Evolutionary conservation across 2,797 vertebrate species (phyloP), one percentile per base, ranked within the genome.

Genomic region (Eospalax fontanierii): DNA sequence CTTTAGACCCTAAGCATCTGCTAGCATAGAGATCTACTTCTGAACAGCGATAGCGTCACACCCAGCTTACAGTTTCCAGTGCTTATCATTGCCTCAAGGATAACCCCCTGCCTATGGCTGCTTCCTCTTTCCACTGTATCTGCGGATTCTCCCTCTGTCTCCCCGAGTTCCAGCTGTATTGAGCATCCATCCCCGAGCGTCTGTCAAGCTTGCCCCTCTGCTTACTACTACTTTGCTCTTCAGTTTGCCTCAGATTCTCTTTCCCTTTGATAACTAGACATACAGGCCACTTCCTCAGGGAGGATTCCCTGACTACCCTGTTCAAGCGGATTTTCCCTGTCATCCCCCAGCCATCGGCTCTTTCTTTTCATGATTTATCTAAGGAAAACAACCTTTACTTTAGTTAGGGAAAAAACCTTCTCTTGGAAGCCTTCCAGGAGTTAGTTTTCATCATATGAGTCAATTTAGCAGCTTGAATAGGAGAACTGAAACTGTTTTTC

Each of bases 351-450:
- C 14, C n/a, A 83, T 9, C 61, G 43, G n/a, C 66, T 96, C 89
- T 28, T 85, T 95, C 78, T 6, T 92, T 83, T 86, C 22, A 66
- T 66, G 40, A 86, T 95, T 71, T 92, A 15, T 65, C 79, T 70
- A n/a, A 91, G 28, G 43, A 57, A 81, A 43, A 81, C 57, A 65
- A 63, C 14, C 18, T 66, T 80, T 43, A 63, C 38, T 63, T 74
- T 63, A 21, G 26, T 92, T 78, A 61, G 18, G 61, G 83, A 93
- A 90, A 22, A 33, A 61, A 93, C 76, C 40, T 94, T 78, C 43
- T 95, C 33, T 82, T 89, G 81, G 61, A 95, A 89, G 76, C 28
- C 63, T 94, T 90, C 71, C 68, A 87, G 80, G 54, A 95, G 59
- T 92, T 94, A n/a, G 21, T 93, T 89, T 90, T 66, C 40, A 94